Base-by-base conservation (phyloP, 23 tunicate species). In the Aplidium turbinatum region DNA sequence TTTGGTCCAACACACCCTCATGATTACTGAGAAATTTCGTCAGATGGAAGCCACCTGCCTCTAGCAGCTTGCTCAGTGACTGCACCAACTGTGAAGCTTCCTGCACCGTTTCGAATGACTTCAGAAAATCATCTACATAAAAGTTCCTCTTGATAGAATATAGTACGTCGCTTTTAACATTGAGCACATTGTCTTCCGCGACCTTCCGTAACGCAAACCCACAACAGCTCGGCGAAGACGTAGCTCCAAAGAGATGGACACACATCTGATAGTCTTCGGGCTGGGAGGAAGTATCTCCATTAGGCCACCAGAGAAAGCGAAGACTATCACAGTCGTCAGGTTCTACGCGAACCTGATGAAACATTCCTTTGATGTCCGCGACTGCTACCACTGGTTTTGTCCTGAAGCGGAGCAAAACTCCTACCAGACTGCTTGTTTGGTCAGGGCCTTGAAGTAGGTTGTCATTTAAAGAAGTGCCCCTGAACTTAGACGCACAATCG, bases 251-350 rank as follows among this genome's bases (percentile, higher is more conserved):
- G 3, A 38, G 26, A 24, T 71, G 77, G 6, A 74, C 72, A 5
- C 36, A 11, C 72, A 76, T 28, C 26, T 76, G 71, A 38, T 76
- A 76, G 36, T 38, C 57, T 28, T 38, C n/a, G 3, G 67, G 47
- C 3, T 34, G 57, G 20, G 21, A 21, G 23, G 5, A 23, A 2
- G 28, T 20, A 29, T 76, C 82, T 7, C 57, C 82, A 30, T 76
- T 57, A 1, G 56, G 70, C 82, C 82, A 62, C 82, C 82, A 76
- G 25, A 76, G 31, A 42, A 76, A 76, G 28, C 72, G 22, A n/a
- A 76, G 35, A 20, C 27, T 68, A 19, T 58, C 4, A 7, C 58
- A 36, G 48, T 74, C 79, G 4, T n/a, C 31, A 20, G 47, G 68
- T 5, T 74, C 31, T 27, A 74, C 79, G 11, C 21, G 6, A 4